Conservation (phyloP, 2,113 vertebrate genomes). For the Microcebus jonahi region DNA sequence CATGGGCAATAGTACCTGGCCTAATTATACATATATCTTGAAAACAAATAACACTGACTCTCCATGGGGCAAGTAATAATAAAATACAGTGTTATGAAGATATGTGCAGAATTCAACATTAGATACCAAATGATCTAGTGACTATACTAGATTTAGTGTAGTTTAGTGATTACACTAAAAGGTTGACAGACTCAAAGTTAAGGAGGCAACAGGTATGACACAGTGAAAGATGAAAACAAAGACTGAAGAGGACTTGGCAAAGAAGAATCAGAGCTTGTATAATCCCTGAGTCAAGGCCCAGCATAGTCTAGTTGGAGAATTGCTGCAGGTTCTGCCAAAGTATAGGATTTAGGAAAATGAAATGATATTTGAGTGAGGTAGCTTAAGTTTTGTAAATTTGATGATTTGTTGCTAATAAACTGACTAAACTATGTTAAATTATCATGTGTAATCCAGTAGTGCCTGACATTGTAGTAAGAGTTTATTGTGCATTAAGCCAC, state of each 20-base stretch:
- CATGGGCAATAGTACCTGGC: no score
- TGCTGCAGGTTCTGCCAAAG: constrained; percentile 1
- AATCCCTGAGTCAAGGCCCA: not conserved
- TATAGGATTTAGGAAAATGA: not conserved
- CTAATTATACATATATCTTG: not conserved
- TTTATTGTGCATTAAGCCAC: not conserved
- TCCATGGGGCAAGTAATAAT: not conserved
- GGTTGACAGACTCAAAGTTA: not conserved
- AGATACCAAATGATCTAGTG: not conserved
- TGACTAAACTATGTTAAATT: constrained; percentile 8
- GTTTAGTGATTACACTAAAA: not conserved
- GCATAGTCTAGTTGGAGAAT: not conserved
- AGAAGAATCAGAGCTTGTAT: not conserved
- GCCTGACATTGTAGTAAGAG: not conserved
- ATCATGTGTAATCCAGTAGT: not conserved
- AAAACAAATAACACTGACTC: not conserved
- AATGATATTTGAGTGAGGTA: not conserved
- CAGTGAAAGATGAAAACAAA: not conserved
- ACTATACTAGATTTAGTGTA: not conserved
- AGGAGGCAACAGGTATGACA: not conserved
- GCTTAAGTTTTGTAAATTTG: constrained; percentile 20
- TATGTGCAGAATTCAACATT: not conserved
- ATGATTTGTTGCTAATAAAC: constrained; percentile 36
- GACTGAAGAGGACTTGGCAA: not conserved
- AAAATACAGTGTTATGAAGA: not conserved